Evolutionary conservation across 2,113 vertebrate genomes (phyloP).

Genomic region (Hemiprocne comata): DNA sequence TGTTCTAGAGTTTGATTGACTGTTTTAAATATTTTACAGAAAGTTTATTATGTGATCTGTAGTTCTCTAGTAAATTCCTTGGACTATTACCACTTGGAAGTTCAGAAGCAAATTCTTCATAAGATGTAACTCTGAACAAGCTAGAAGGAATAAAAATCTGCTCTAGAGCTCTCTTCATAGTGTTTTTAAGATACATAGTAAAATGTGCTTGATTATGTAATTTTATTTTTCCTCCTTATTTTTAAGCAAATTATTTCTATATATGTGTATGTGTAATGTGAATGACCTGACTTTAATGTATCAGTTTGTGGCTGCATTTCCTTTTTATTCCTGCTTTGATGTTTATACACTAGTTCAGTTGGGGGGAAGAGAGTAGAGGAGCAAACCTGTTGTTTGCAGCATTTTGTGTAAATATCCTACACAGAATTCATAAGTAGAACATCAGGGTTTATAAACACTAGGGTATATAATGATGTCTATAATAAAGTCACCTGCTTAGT

Average conservation of each 20-base stretch:
- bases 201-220: neutral
- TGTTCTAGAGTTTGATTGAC: neutral
- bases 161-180: neutral
- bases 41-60: neutral
- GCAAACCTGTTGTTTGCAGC: neutral
- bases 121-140: neutral
- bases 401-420: neutral
- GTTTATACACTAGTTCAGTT: neutral
- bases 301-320: neutral
- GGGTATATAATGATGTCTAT: neutral
- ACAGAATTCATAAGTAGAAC: neutral
- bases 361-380: neutral
- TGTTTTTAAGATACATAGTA: neutral
- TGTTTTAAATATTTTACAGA: neutral
- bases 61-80: neutral
- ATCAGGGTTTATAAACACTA: neutral
- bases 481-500: neutral
- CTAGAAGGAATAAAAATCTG: neutral
- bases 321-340: neutral
- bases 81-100: neutral
- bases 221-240: neutral
- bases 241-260: neutral
- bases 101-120: neutral
- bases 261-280: neutral
- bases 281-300: neutral